Conservation (phyloP, 92 coral and sea anemone species). For the Palythoa caribaeorum region DNA sequence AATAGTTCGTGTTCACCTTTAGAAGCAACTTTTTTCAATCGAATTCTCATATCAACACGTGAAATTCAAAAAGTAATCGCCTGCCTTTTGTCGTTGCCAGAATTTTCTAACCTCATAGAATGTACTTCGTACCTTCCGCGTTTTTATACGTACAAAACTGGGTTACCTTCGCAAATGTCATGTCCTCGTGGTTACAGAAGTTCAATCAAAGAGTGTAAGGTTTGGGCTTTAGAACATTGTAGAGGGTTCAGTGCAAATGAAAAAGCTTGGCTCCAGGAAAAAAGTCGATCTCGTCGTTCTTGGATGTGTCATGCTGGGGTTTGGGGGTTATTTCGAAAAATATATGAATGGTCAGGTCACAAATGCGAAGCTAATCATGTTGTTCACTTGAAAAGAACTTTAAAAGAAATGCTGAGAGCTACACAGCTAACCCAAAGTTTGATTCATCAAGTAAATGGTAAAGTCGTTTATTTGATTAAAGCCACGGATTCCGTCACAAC, state of each 20-base stretch:
- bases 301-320: slow-evolving; percentile 62
- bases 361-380: slow-evolving; percentile 47
- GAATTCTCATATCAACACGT: background rate
- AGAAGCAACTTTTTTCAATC: background rate
- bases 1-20: background rate
- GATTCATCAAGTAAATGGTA: slow-evolving; percentile 7
- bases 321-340: slow-evolving; percentile 7
- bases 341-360: slow-evolving; percentile 16
- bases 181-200: slow-evolving; percentile 44
- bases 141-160: slow-evolving; percentile 42
- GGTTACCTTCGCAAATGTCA: slow-evolving; percentile 36
- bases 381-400: no score
- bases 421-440: background rate
- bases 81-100: slow-evolving; percentile 39
- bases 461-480: slow-evolving; percentile 18
- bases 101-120: slow-evolving; percentile 49
- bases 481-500: slow-evolving; percentile 37
- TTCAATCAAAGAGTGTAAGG: slow-evolving; percentile 37
- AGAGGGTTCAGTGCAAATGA: slow-evolving; percentile 19
- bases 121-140: slow-evolving; percentile 48
- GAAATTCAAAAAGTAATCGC: background rate
- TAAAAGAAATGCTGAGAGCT: background rate
- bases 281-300: background rate
- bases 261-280: slow-evolving; percentile 10
- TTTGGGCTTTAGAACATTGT: slow-evolving; percentile 52